A percentile compares a stretch with the other conserved stretches of the same genome.
These are phyloP conservation scores for Lepidotrigona ventralis DNA, from an alignment of 1,140 invertebrate species.

Conservation along the genomic window DNA sequence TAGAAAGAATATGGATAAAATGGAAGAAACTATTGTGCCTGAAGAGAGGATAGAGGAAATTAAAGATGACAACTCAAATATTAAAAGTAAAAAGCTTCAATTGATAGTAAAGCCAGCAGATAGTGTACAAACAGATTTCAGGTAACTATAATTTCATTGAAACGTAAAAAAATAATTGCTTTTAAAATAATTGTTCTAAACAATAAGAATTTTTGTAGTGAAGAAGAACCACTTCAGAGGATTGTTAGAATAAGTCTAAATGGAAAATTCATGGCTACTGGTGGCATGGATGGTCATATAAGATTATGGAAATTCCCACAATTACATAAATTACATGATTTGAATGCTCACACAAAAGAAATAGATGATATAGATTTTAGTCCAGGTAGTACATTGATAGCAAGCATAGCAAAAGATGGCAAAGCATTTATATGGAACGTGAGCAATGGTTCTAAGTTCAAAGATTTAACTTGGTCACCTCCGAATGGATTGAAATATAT, in stretches of 20 bases:
- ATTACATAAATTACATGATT: constrained; percentile 84
- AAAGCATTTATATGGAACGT: constrained; percentile 90
- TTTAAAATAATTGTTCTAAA: background rate
- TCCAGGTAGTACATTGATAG: constrained; percentile 86
- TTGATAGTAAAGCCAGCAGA: constrained; percentile 87
- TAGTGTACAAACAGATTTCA: constrained; percentile 90
- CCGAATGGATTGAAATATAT: constrained; percentile 88
- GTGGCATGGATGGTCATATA: constrained; percentile 93
- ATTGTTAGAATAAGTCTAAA: constrained; percentile 90
- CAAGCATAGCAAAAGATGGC: constrained; percentile 94
- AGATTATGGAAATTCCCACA: constrained; percentile 94
- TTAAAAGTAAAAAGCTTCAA: constrained; percentile 83
- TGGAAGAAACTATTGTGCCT: constrained; percentile 73
- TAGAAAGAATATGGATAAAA: constrained; percentile 72
- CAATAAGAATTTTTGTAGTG: constrained; percentile 66
- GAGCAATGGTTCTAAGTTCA: constrained; percentile 82
- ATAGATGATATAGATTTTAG: constrained; percentile 96
- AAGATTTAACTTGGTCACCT: constrained; percentile 87
- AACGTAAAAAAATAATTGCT: background rate
- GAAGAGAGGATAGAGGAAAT: constrained; percentile 77
- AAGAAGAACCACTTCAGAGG: constrained; percentile 90
- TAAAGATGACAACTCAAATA: constrained; percentile 76
- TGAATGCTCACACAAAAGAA: constrained; percentile 88
- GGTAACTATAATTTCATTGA: constrained; percentile 75
- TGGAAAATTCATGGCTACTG: constrained; percentile 92